Evolutionary conservation across 2,113 vertebrate genomes (phyloP).

Genomic region (Circaetus cinerascens): DNA sequence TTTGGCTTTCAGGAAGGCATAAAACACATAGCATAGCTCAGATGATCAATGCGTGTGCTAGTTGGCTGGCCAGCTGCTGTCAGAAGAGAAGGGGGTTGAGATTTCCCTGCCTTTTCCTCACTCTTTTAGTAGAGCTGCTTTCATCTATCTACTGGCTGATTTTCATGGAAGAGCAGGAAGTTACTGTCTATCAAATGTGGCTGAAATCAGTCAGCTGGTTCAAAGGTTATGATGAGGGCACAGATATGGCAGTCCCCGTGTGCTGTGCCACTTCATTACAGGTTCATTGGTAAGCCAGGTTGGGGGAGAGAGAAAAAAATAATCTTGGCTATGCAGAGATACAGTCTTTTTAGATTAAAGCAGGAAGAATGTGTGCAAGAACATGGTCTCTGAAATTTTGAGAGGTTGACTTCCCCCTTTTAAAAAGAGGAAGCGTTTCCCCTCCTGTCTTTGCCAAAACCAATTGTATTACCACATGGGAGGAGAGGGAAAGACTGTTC

Average conservation of each 20-base stretch:
- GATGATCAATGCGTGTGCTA: neutral
- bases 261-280: neutral
- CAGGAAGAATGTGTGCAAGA: neutral
- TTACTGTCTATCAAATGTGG: neutral
- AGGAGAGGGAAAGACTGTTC: neutral
- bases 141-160: neutral
- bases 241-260: neutral
- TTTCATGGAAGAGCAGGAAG: neutral
- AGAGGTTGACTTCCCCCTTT: neutral
- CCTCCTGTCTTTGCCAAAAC: neutral
- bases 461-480: neutral
- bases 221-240: neutral
- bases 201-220: neutral
- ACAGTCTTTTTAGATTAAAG: neutral
- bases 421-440: neutral
- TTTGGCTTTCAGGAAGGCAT: neutral
- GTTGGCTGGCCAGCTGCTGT: neutral
- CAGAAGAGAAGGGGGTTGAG: neutral
- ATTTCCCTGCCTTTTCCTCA: neutral
- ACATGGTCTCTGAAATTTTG: accelerated
- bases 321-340: neutral
- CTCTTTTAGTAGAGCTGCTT: neutral
- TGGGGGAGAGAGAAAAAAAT: neutral
- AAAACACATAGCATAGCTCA: accelerated
- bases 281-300: neutral